A percentile compares a stretch with the other conserved stretches of the same genome.
phyloP scores from a whole-genome alignment of 2,113 vertebrate genomes.

The Sitta europaea region DNA sequence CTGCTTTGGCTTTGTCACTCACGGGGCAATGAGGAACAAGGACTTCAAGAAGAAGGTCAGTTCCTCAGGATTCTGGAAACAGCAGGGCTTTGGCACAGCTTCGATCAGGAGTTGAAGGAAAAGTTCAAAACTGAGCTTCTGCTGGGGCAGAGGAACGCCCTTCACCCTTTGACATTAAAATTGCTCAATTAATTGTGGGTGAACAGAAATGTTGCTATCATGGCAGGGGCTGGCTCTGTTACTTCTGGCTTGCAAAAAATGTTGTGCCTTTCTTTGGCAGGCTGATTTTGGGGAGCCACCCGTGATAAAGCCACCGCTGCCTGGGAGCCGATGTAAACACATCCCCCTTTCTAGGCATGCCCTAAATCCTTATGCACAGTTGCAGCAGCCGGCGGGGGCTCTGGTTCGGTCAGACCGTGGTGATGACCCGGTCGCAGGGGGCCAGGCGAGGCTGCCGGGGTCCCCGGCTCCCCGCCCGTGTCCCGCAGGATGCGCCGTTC shows the following conservation, averaged over 20 bases:
- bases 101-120: background rate
- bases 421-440: accelerated
- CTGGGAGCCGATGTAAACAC: background rate
- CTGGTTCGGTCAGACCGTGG: accelerated
- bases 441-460: background rate
- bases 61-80: background rate
- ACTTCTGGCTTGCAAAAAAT: background rate
- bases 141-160: too few species aligned
- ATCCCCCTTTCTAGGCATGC: accelerated
- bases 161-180: background rate
- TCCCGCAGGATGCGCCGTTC: background rate
- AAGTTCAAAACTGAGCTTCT: background rate
- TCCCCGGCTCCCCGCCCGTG: accelerated
- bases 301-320: background rate
- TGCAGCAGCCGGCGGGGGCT: background rate
- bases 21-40: accelerated
- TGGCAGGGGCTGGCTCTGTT: background rate
- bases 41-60: background rate
- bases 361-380: background rate
- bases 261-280: background rate
- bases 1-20: background rate
- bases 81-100: background rate
- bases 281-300: background rate
- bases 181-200: background rate
- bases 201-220: accelerated